Conservation (phyloP, 2,888 invertebrate species). For the Drosophila mulleri region DNA sequence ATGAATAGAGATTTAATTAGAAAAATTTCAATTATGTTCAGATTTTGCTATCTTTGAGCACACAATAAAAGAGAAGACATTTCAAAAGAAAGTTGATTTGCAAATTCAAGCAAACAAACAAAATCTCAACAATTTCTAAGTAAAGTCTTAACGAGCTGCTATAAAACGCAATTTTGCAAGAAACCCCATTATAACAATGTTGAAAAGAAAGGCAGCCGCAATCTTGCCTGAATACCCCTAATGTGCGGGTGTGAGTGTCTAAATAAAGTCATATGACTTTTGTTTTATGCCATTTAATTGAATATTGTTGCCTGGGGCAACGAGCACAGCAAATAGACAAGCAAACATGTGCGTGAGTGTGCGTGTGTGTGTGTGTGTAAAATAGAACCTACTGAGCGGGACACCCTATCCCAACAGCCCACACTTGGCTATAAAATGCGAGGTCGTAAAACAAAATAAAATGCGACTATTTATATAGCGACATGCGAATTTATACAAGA, state of each 20-base stretch:
- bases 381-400: background rate
- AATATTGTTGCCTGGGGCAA: conserved; percentile 61
- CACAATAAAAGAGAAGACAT: background rate
- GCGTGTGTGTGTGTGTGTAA: background rate
- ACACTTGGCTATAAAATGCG: conserved; percentile 1
- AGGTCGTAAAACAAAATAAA: conserved; percentile 51
- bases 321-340: conserved; percentile 25
- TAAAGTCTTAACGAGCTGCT: conserved; percentile 1
- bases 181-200: background rate
- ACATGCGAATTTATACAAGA: conserved; percentile 54
- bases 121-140: conserved; percentile 6
- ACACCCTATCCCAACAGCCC: conserved; percentile 11
- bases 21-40: background rate
- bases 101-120: background rate
- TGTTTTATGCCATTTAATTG: conserved; percentile 55
- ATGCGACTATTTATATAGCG: conserved; percentile 51
- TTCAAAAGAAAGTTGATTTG: background rate
- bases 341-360: background rate
- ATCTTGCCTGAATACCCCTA: conserved; percentile 1
- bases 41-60: background rate
- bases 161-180: conserved; percentile 1
- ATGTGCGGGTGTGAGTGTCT: conserved; percentile 17
- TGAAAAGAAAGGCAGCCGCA: background rate
- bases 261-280: conserved; percentile 49
- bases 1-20: too few relatives aligned